These are phyloP conservation scores for Danio tinwini DNA, from an alignment of 2,797 vertebrate species.

Conservation along the genomic window DNA sequence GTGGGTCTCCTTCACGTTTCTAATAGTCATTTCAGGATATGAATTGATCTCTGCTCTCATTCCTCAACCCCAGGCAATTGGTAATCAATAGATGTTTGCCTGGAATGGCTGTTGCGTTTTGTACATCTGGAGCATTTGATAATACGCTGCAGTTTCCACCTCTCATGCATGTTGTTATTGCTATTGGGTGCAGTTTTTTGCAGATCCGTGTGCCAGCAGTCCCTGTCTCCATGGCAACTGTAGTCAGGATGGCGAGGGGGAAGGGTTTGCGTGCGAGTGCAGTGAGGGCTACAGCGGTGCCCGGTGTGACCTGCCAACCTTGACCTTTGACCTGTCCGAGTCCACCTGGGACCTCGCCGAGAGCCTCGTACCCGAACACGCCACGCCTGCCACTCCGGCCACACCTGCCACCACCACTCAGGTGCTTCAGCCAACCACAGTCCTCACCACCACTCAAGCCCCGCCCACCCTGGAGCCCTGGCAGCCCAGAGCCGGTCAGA, in stretches of 20 bases:
- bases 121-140: constrained; percentile 2
- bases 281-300: constrained; percentile 85
- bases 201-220: constrained; percentile 91
- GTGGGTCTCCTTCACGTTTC: background rate
- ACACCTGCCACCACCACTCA: constrained; percentile 72
- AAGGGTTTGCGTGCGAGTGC: constrained; percentile 87
- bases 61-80: constrained; percentile 1
- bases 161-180: constrained; percentile 37
- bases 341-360: constrained; percentile 73
- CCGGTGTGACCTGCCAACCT: constrained; percentile 80
- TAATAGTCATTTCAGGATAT: background rate
- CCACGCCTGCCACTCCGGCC: constrained; percentile 70
- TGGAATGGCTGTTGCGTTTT: background rate
- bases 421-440: constrained; percentile 69
- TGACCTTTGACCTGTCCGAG: constrained; percentile 67
- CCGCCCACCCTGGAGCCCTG: constrained; percentile 84
- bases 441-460: constrained; percentile 68
- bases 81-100: constrained; percentile 13
- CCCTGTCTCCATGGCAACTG: constrained; percentile 99
- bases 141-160: constrained; percentile 8
- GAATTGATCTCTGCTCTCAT: background rate
- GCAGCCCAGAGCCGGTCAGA: constrained; percentile 91
- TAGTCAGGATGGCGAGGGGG: constrained; percentile 73
- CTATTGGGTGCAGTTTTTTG: constrained; percentile 83
- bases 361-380: constrained; percentile 75